Evolutionary conservation across 2,113 vertebrate species (phyloP).

Genomic region (Pteronura brasiliensis): DNA sequence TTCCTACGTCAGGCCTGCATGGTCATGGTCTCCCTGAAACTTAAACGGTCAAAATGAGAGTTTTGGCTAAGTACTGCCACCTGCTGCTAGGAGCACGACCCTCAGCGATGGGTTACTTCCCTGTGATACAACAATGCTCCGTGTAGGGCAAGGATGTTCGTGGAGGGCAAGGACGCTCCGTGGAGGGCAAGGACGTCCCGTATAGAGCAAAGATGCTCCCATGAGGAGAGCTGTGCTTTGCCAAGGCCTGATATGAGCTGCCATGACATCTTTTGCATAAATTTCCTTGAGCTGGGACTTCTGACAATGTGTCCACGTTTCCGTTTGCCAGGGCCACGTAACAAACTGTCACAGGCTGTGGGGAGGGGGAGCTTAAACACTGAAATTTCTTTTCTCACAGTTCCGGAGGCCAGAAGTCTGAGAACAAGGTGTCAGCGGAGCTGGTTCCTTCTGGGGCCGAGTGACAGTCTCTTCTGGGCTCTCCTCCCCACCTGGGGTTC

Average conservation of each 20-base stretch:
- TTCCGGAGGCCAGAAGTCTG: neutral
- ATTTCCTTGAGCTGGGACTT: neutral
- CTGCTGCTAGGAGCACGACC: neutral
- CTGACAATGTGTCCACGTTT: rapidly evolving
- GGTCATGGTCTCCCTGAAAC: neutral
- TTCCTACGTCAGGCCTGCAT: rapidly evolving
- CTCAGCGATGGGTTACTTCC: neutral
- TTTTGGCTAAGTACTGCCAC: neutral
- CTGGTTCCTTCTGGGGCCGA: neutral
- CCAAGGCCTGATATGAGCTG: rapidly evolving
- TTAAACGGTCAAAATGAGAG: neutral
- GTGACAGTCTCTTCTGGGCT: rapidly evolving
- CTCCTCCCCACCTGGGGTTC: neutral
- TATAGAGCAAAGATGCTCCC: neutral
- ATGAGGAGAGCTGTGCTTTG: no score
- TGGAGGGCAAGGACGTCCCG: neutral
- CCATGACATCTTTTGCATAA: rapidly evolving
- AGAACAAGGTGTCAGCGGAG: neutral
- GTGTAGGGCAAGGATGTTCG: rapidly evolving
- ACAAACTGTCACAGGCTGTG: rapidly evolving
- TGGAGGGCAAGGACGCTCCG: rapidly evolving
- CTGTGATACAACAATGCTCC: rapidly evolving
- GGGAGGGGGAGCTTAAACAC: neutral
- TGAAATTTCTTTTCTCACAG: neutral
- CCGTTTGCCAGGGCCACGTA: rapidly evolving